Base-by-base conservation (phyloP, 35 echinoderm and acorn worm genomes). In the Apostichopus parvimensis region DNA sequence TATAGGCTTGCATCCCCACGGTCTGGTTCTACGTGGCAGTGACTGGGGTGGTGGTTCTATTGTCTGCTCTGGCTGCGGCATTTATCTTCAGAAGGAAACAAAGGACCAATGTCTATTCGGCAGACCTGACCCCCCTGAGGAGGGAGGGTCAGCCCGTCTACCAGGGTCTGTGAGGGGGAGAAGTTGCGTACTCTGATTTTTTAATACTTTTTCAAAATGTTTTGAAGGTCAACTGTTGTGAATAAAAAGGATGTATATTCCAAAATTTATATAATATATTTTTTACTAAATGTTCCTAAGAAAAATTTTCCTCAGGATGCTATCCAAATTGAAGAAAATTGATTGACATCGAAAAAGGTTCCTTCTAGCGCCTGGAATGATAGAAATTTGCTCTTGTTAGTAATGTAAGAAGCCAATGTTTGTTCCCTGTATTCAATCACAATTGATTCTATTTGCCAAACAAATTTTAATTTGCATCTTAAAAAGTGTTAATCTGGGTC, bases 91-190 rank as follows among this genome's bases (percentile, higher is more conserved):
- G 56, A 15, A 87, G 85, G 64, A 66, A 11, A 11, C 3, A 14
- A 54, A 82, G 79, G 55, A 17, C 79, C 18, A 56, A 5, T 56
- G n/a, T 54, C 55, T 82, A 82, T 82, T 82, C 79, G 11, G 79
- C 79, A 17, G 79, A 82, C 25, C 79, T 82, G 34, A 82, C 79
- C n/a, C 79, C 79, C 52, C 54, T 82, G 52, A 82, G 79, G 59
- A 87, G 64, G 25, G 85, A 87, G 5, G 85, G 58, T 2, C 57
- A 62, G 52, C 85, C 85, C 4, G 64, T 87, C 17, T 87, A 87
- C 26, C 85, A 87, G 85, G 85, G 85, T 4, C n/a, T 87, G 59
- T 87, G 58, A 66, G 59, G 57, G 12, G 53, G 64, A 68, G 64
- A 68, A 18, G 18, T 68, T 11, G 4, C 13, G 6, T 68, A 68